Base-by-base conservation (phyloP, 2,888 invertebrate genomes). In the Agrilus mali region DNA sequence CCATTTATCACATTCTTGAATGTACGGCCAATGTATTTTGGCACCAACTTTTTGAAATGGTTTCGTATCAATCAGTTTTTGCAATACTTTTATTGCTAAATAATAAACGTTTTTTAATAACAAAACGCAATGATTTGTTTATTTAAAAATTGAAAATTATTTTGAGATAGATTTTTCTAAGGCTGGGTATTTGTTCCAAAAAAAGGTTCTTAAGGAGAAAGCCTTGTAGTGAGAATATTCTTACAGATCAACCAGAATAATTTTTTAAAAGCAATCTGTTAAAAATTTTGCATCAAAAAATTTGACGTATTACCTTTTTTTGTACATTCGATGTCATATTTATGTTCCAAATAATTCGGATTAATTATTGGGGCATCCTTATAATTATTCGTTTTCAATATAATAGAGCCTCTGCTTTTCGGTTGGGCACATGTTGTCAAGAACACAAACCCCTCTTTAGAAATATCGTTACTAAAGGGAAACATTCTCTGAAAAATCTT, bases 351-450 rank as follows among this genome's bases (percentile, higher is more conserved):
- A 60, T 88, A 90, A 48, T 82, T 80, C 0, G 86, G 83, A 59
- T 89, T 76, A 33, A 90, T 81, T 0, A 71, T 60, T 0, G 86
- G 86, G 15, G 76, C 73, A 8, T 71, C 68, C 1, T 68, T 61
- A 7, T 80, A 76, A 55, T 78, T 73, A 22, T 63, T 58, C 32
- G 75, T 74, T 12, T 60, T 62, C 1, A 88, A 59, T 2, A 69
- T 71, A 4, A 92, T 65, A 3, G 62, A 65, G 0, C 90, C 90
- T 41, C 80, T 71, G 47, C 86, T 86, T 38, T 69, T 67, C 0
- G 89, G 83, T 56, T 86, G 79, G 49, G 80, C 57, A 49, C 84
- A 85, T 2, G 71, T 75, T 0, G 75, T 69, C 7, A 85, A 65
- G 47, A 79, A 70, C 50, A 84, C 72, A 55, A 83, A 81, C 1